phyloP scores from a whole-genome alignment of 2,888 invertebrate species.

The Andrena dorsata region DNA sequence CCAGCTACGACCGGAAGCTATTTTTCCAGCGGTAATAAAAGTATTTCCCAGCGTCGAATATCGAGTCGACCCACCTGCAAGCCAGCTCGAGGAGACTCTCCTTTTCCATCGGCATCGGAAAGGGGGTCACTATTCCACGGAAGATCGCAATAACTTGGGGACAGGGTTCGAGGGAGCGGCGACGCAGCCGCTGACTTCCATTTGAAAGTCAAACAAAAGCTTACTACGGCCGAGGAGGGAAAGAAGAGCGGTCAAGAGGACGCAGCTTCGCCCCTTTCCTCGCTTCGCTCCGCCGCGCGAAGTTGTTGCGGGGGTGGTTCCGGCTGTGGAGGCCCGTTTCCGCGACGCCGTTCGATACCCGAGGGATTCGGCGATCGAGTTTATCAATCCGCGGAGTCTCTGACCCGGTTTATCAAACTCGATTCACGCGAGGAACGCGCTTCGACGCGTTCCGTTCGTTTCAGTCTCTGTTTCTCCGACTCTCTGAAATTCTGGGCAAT shows the following conservation, averaged over 20 bases:
- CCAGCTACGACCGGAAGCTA: background rate
- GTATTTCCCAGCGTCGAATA: slow-evolving; percentile 11
- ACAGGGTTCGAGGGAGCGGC: slow-evolving; percentile 29
- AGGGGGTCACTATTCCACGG: slow-evolving; percentile 36
- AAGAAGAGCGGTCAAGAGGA: slow-evolving; percentile 52
- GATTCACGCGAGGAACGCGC: slow-evolving; percentile 24
- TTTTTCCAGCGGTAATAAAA: slow-evolving; percentile 22
- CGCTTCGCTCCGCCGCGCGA: slow-evolving; percentile 33
- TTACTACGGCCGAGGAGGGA: slow-evolving; percentile 23
- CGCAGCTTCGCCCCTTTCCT: slow-evolving; percentile 38
- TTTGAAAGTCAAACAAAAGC: slow-evolving; percentile 76
- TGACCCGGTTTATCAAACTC: slow-evolving; percentile 8
- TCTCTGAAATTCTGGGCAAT: slow-evolving; percentile 29
- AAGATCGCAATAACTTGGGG: slow-evolving; percentile 58
- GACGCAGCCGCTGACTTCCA: slow-evolving; percentile 47
- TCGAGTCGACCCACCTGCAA: slow-evolving; percentile 1
- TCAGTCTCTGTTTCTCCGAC: background rate
- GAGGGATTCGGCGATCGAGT: slow-evolving; percentile 54
- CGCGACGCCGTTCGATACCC: slow-evolving; percentile 49
- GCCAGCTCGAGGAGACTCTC: background rate
- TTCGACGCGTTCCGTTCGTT: background rate
- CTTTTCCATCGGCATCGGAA: background rate
- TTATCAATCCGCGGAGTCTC: slow-evolving; percentile 50
- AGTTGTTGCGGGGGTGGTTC: slow-evolving; percentile 21
- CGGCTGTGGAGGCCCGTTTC: slow-evolving; percentile 19